Conservation (phyloP, 2,797 vertebrate genomes). For the Mycteria americana region DNA sequence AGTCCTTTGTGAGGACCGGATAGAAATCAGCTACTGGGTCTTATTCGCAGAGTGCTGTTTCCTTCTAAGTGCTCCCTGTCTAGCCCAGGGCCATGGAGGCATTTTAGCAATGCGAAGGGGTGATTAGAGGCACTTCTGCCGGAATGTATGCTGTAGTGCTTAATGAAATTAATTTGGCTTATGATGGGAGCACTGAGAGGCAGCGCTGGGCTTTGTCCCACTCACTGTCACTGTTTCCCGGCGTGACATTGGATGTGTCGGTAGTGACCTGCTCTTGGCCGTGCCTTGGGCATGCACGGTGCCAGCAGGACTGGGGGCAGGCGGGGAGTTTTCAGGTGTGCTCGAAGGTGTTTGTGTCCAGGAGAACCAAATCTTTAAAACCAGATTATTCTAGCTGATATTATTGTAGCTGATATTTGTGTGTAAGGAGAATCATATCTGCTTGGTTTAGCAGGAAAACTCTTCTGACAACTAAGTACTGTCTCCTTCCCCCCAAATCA, state of each 20-base stretch:
- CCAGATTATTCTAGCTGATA: background rate
- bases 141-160: slow-evolving; percentile 3
- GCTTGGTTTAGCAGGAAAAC: background rate
- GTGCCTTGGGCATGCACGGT: background rate
- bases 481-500: background rate
- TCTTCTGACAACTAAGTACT: background rate
- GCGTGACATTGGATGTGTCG: background rate
- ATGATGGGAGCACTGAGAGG: background rate
- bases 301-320: background rate
- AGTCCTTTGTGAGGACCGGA: background rate
- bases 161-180: slow-evolving; percentile 40
- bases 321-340: background rate
- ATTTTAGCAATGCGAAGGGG: slow-evolving; percentile 45
- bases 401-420: background rate
- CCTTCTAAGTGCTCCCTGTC: slow-evolving; percentile 1
- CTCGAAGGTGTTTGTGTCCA: background rate
- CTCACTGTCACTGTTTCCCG: background rate
- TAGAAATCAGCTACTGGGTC: background rate
- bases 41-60: background rate
- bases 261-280: background rate
- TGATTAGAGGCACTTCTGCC: slow-evolving; percentile 41
- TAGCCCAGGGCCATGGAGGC: background rate
- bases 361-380: background rate
- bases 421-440: background rate
- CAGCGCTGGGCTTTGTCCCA: background rate